Base-by-base conservation (phyloP, 1,140 invertebrate species). In the Protaetia brevitarsis region DNA sequence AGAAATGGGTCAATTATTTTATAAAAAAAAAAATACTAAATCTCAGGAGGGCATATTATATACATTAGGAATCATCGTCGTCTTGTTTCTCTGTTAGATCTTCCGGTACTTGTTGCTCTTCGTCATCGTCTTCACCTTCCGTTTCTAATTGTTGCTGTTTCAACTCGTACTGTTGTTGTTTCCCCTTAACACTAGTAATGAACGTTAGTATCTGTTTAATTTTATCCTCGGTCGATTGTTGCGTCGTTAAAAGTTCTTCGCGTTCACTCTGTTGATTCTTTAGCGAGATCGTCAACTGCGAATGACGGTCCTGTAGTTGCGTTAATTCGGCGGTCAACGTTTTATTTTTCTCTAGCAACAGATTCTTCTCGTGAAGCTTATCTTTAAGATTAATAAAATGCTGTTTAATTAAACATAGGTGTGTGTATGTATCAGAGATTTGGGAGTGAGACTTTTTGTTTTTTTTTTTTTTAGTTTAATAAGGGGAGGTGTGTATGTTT, bases 271-370 rank as follows among this genome's bases (percentile, higher is more conserved):
- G 71, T 64, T 77, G 75, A 45, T 72, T 70, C 66, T 72, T 77
- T 23, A 79, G 62, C 6, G 75, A 76, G 26, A 76, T 76, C 7
- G 73, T 76, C 37, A 79, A 66, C 67, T 77, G 71, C 4, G 75
- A 76, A 68, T 78, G 76, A 4, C 72, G 69, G 28, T 77, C 73
- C 71, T 79, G 73, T 6, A 79, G 67, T 64, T 76, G 69, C 8
- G 72, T 75, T 19, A 79, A 66, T 68, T 77, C 75, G 11, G 72
- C 75, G 13, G 65, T 63, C 30, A 79, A 66, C 29, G 65, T 65
- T 58, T 71, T 66, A 58, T 75, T 76, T 66, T 74, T 70, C 57
- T 78, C 75, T 68, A 72, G 67, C 58, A 80, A 73, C 28, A 72
- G 67, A 68, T 74, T 69, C 64, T 77, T 77, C 67, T 76, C 66